Evolutionary conservation across 2,888 invertebrate species (phyloP), one percentile per base, ranked within the genome.

Genomic region (Conops quadrifasciatus): DNA sequence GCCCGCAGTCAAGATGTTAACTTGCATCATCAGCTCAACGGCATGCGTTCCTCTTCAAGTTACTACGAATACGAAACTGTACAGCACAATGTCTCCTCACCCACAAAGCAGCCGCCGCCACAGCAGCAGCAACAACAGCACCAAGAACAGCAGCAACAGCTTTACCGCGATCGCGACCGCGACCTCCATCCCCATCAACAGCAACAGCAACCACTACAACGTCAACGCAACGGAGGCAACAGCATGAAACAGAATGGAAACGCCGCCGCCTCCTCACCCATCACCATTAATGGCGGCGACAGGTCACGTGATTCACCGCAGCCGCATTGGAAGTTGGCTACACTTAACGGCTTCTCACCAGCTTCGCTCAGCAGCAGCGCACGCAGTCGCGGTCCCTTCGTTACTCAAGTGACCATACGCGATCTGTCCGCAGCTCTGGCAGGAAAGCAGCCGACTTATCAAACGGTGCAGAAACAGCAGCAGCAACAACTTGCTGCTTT

Each of bases 21-120:
- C 65, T 72, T 82, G 74, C 81, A 83, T 58, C 82, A 79, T 56
- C 78, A 80, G 66, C 67, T 71, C 7, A 47, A 70, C 64, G 80
- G 78, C n/a, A 24, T 80, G 66, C 88, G 94, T 21, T 94, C 94
- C 5, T 90, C 92, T 74, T 94, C 94, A 73, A 94, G 93, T 86
- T 94, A 92, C 86, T 94, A 93, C 85, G 94, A 94, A 85, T 94
- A 94, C 85, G 94, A 94, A 84, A 92, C 90, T 76, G 91, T 93
- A 45, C 92, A 92, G 77, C 88, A 91, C 28, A 88, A 88, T 76
- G 88, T 87, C 81, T 71, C 63, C 30, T 74, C 76, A 73, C 75
- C 83, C 85, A 70, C 67, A 47, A 30, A 63, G 63, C 56, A 74
- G 62, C 67, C 75, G 83, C 82, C 60, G 2, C 70, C 70, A 51